These are phyloP conservation scores for Temnopleurus reevesii DNA, from an alignment of 53 echinoderm and acorn worm genomes.

Conservation along the genomic window DNA sequence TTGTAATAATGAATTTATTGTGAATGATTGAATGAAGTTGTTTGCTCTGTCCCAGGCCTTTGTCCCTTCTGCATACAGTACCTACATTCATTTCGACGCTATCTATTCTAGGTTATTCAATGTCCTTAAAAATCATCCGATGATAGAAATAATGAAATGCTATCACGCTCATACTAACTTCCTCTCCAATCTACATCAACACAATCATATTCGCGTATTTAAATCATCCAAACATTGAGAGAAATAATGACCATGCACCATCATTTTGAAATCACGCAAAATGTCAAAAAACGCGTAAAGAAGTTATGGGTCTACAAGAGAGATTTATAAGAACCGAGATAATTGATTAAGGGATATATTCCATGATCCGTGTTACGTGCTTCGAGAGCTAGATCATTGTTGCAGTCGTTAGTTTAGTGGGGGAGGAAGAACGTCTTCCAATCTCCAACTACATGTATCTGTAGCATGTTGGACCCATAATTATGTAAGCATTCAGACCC, in stretches of 20 bases:
- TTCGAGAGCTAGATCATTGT: background rate
- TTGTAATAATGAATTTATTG: background rate
- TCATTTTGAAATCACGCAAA: background rate
- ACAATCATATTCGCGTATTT: background rate
- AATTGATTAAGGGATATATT: background rate
- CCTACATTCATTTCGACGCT: no score
- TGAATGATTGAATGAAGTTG: background rate
- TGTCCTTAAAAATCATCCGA: background rate
- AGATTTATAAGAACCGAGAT: background rate
- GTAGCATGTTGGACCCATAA: background rate
- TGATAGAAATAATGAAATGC: background rate
- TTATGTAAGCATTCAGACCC: background rate
- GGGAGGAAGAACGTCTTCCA: no score
- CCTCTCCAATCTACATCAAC: background rate
- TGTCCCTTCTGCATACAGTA: no score
- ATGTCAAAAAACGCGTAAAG: background rate
- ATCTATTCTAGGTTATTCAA: no score
- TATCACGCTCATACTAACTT: background rate
- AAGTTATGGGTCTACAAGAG: background rate
- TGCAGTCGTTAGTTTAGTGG: no score
- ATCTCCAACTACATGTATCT: background rate
- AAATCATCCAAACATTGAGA: background rate
- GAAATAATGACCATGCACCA: constrained; percentile 26
- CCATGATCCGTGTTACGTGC: background rate
- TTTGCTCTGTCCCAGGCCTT: no score